phyloP scores from a whole-genome alignment of 2,797 vertebrate species.

The Mycteria americana region DNA sequence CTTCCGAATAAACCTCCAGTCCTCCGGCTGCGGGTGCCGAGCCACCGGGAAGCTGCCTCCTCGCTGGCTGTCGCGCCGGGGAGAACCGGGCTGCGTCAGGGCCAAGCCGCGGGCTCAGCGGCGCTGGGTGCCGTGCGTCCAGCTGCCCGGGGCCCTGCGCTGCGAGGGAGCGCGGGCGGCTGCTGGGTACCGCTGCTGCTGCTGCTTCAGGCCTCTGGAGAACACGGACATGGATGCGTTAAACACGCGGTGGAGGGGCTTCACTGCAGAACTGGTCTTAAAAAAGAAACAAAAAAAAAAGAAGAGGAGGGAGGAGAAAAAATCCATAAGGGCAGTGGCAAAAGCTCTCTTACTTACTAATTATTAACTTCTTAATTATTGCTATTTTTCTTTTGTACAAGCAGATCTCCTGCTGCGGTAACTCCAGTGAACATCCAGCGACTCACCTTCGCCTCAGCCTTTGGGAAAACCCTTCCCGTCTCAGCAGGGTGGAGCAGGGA shows the following conservation, averaged over 20 bases:
- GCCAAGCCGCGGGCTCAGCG: rapidly evolving
- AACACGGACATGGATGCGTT: neutral
- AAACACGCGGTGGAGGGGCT: neutral
- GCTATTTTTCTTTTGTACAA: neutral
- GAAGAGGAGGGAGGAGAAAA: neutral
- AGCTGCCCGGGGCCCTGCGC: neutral
- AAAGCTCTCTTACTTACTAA: neutral
- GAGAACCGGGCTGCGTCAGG: neutral
- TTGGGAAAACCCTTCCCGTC: neutral
- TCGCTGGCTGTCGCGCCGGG: rapidly evolving
- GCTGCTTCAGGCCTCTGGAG: neutral
- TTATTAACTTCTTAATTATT: neutral
- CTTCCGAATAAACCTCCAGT: neutral
- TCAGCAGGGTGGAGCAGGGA: neutral
- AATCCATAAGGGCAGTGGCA: neutral
- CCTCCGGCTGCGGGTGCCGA: neutral
- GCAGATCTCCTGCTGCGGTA: neutral
- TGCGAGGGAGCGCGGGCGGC: neutral
- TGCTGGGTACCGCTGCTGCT: neutral
- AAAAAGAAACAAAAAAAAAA: neutral
- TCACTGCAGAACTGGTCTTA: neutral
- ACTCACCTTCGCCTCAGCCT: neutral
- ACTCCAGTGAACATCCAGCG: neutral
- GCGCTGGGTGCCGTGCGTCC: rapidly evolving
- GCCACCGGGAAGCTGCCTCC: neutral